Base-by-base conservation (phyloP, 2,797 vertebrate genomes). In the Xiphorhynchus erythropygius region DNA sequence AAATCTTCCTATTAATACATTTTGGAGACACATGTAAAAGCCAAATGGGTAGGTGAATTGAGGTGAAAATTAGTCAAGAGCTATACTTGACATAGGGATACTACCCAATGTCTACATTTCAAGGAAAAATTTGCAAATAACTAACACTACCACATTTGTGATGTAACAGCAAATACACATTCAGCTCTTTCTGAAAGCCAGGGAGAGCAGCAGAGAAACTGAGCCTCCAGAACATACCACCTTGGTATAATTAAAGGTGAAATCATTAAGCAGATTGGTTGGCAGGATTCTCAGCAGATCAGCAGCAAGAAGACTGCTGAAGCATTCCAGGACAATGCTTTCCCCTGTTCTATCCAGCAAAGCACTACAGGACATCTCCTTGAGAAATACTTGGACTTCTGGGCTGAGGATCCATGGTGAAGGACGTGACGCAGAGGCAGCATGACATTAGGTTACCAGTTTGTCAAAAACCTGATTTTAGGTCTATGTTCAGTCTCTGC, bases 341-440 rank as follows among this genome's bases (percentile, higher is more conserved):
- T 49, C 7, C 37, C 27, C 24, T 59, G 30, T 46, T 46, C n/a
- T 65, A 50, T 8, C 11, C 37, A 71, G n/a, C 24, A 37, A 53
- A 73, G 11, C 1, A 3, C 21, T 65, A 28, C 28, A 76, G 42
- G 9, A 7, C 32, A 44, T 5, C 18, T 65, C 15, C 49, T 50
- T 23, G 56, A 77, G 24, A 42, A 69, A 81, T 5, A 30, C 25
- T 15, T 0, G 2, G 8, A 74, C 10, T 21, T 69, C 28, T 1
- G 2, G 37, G 21, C 30, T 18, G 32, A 10, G 6, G 30, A 82
- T 47, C 5, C 12, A 37, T 50, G 39, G 9, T 6, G 53, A 82
- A 65, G 39, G 30, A 64, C 0, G 1, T 7, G 9, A 71, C 0
- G 0, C 30, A 82, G 33, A 87, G 14, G 23, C 33, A 83, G 35